phyloP scores from a whole-genome alignment of 2,888 invertebrate genomes.

The Agrotis segetum region DNA sequence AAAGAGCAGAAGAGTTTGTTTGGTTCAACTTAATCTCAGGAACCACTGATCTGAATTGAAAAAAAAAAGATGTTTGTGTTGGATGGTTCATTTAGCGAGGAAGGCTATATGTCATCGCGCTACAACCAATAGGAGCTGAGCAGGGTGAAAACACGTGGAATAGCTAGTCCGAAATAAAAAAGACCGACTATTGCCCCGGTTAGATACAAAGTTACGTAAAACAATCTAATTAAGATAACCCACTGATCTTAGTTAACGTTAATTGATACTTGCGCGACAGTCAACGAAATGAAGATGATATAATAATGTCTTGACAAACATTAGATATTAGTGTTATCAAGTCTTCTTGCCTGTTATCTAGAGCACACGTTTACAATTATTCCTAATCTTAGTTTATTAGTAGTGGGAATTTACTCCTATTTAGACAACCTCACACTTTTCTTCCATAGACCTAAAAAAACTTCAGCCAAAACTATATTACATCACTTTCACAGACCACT shows the following conservation, averaged over 20 bases:
- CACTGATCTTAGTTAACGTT: slow-evolving; percentile 20
- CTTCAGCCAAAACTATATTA: no score
- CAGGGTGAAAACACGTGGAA: no score
- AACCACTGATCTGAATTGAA: no score
- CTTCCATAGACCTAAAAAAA: background rate
- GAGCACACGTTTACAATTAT: slow-evolving; percentile 1
- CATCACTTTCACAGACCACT: no score
- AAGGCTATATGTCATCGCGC: no score
- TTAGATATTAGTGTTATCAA: slow-evolving; percentile 22
- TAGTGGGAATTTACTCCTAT: background rate
- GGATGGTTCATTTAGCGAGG: no score
- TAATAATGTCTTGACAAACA: slow-evolving; percentile 11
- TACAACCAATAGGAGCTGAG: no score
- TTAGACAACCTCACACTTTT: background rate
- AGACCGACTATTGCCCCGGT: background rate
- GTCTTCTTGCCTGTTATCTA: slow-evolving; percentile 30
- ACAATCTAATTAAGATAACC: slow-evolving; percentile 17
- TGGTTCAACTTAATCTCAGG: no score
- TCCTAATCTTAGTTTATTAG: slow-evolving; percentile 18
- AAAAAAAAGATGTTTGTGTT: no score
- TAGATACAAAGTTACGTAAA: slow-evolving; percentile 11
- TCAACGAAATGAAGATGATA: slow-evolving; percentile 18
- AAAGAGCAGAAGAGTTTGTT: no score
- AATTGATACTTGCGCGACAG: slow-evolving; percentile 28
- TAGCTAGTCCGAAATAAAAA: background rate